A percentile compares a stretch with the other conserved stretches of the same genome.
Evolutionary conservation across 2,113 vertebrate species (phyloP).

Genomic region (Pandion haliaetus): DNA sequence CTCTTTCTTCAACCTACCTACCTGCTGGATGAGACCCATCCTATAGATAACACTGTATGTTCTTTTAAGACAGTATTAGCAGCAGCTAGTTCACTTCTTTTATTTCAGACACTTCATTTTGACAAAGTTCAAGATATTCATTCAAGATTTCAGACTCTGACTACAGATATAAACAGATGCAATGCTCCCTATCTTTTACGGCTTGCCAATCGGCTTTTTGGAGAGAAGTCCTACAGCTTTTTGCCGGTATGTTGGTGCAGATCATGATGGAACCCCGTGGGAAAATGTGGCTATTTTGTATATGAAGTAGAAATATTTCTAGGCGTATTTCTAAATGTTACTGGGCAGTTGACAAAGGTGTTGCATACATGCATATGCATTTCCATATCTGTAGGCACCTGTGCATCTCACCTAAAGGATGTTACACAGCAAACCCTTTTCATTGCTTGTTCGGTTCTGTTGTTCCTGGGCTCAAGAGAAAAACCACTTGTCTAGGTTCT

Average conservation of each 20-base stretch:
- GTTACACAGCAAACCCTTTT: background rate
- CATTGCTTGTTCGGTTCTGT: background rate
- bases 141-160: slow-evolving; percentile 78
- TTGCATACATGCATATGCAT: background rate
- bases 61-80: background rate
- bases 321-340: background rate
- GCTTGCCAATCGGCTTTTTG: slow-evolving; percentile 87
- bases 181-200: slow-evolving; percentile 79
- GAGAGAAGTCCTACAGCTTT: slow-evolving; percentile 83
- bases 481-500: background rate
- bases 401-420: background rate
- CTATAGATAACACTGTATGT: background rate
- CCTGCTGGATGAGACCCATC: background rate
- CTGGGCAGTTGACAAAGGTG: background rate
- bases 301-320: background rate
- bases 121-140: slow-evolving; percentile 73
- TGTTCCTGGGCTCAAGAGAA: background rate
- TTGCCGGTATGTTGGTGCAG: slow-evolving; percentile 72
- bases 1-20: background rate
- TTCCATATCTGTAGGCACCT: background rate
- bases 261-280: background rate
- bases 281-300: background rate
- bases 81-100: background rate
- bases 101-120: slow-evolving; percentile 79
- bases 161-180: slow-evolving; percentile 77